These are phyloP conservation scores for Formica exsecta DNA, from an alignment of 1,140 invertebrate species.

Conservation along the genomic window DNA sequence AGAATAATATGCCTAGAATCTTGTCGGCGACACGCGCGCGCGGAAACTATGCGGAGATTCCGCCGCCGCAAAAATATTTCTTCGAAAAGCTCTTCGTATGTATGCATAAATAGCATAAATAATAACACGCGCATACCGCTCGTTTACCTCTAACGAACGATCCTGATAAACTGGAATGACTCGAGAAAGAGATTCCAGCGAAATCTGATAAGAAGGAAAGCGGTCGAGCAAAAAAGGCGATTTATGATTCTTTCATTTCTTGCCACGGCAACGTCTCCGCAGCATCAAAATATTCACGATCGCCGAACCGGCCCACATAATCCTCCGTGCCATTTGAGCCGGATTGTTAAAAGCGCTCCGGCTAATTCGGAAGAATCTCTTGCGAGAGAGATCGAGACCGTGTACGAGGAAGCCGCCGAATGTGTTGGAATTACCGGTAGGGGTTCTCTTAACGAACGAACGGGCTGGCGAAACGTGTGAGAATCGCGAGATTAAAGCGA, in stretches of 20 bases:
- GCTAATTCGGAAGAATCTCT: constrained; percentile 51
- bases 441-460: constrained; percentile 32
- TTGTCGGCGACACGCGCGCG: constrained; percentile 13
- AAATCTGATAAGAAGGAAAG: constrained; percentile 58
- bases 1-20: constrained; percentile 35
- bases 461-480: constrained; percentile 1
- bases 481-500: constrained; percentile 35
- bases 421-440: constrained; percentile 11
- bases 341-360: constrained; percentile 42
- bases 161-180: constrained; percentile 33
- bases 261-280: background rate
- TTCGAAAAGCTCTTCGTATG: background rate
- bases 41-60: constrained; percentile 6
- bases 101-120: background rate
- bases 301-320: constrained; percentile 33
- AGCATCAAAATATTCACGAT: constrained; percentile 48
- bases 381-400: background rate
- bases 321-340: constrained; percentile 34
- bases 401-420: constrained; percentile 1
- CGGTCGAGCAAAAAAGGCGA: constrained; percentile 22
- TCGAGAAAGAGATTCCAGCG: constrained; percentile 4
- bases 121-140: background rate
- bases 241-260: constrained; percentile 49
- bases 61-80: background rate
- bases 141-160: constrained; percentile 27